Percentiles rank a stretch among this genome's conserved stretches.
These are phyloP conservation scores for Sebastes vulpes DNA, from an alignment of 2,797 vertebrate species.

Conservation along the genomic window DNA sequence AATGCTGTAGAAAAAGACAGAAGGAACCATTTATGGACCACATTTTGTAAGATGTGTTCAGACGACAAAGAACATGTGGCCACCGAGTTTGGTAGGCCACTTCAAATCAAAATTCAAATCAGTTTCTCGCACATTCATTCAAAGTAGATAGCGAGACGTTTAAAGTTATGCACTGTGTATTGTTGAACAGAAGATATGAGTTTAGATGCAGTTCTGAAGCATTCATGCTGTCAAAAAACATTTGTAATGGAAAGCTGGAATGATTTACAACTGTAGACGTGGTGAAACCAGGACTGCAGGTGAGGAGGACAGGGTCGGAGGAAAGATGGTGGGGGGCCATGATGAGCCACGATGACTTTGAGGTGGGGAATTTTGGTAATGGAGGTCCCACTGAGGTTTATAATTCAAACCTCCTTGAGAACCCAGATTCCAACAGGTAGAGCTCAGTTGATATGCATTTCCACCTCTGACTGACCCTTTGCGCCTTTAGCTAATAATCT, in stretches of 20 bases:
- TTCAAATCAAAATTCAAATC: background rate
- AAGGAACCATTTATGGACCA: background rate
- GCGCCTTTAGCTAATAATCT: conserved; percentile 40
- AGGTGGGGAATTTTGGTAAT: conserved; percentile 37
- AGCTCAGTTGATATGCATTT: conserved; percentile 27
- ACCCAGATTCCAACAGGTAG: conserved; percentile 14
- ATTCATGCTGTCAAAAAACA: background rate
- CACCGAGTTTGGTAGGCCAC: background rate
- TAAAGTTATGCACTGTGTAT: background rate
- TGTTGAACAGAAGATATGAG: background rate
- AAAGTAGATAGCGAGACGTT: background rate
- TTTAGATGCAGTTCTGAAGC: background rate
- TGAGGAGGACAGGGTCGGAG: background rate
- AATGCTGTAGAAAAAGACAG: background rate
- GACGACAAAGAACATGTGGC: background rate
- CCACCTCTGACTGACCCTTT: conserved; percentile 27
- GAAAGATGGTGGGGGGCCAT: background rate
- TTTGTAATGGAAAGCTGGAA: background rate
- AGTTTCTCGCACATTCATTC: background rate
- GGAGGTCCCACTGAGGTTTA: conserved; percentile 31
- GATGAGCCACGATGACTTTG: conserved; percentile 47
- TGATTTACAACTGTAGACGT: background rate
- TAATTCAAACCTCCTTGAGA: conserved; percentile 15
- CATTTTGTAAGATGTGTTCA: background rate
- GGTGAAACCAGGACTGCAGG: background rate